Evolutionary conservation across 2,113 vertebrate genomes (phyloP), one percentile per base, ranked within the genome.

Genomic region (Aplodontia rufa): DNA sequence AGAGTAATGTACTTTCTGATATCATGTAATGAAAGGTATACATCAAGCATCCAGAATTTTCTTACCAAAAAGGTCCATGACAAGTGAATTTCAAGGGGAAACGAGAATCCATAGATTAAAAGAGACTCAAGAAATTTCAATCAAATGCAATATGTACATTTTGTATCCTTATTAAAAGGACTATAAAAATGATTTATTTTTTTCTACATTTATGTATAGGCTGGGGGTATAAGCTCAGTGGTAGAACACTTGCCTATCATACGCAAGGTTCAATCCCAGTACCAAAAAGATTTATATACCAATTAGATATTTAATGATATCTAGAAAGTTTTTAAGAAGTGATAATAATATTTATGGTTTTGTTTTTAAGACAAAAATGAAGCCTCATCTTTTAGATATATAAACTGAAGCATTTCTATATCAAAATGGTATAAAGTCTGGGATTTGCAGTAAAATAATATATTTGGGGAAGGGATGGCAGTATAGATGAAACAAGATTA

Each of bases 361-460:
- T 81, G 30, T 86, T 78, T 86, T 87, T 66, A 47, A 81, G 47
- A 69, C 9, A 58, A 87, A 93, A 90, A 91, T 47, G 51, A 78
- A 32, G 32, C 51, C 16, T 8, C 62, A 84, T 84, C 53, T 91
- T 91, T 66, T 85, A 92, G 84, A 84, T 8, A 83, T 80, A 72
- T 12, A 89, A 84, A 79, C 20, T 76, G 40, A 88, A 49, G 55
- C 14, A 72, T 94, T 88, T 92, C 72, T 62, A 79, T 8, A 42
- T 84, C 90, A 53, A 87, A 93, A 87, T 75, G 58, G 37, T 58
- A 86, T 20, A 60, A 68, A 78, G 28, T 37, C 37, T 74, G 75
- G 30, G 22, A 55, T 55, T 94, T 79, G 2, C 45, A 79, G 71
- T 85, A 45, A 79, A 84, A 90, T 79, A 79, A 72, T 58, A n/a